These are phyloP conservation scores for Tupaia tana DNA, from an alignment of 2,113 vertebrate genomes.

Conservation along the genomic window DNA sequence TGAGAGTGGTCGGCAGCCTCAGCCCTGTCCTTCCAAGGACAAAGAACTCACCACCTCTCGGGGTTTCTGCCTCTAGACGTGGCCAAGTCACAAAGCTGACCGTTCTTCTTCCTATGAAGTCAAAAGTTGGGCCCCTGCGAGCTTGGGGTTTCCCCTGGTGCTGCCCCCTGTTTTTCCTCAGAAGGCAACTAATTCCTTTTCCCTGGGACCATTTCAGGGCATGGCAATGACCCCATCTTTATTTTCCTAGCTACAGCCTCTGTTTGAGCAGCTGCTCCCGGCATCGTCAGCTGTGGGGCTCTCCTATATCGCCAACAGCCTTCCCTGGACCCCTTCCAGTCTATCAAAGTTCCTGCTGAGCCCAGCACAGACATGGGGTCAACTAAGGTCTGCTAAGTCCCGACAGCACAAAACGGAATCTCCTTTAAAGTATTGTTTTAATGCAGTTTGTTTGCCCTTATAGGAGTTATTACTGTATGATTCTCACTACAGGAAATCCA, in stretches of 20 bases:
- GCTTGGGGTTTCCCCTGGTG: background rate
- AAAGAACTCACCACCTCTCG: background rate
- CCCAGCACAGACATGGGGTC: background rate
- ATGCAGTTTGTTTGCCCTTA: background rate
- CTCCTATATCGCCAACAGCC: background rate
- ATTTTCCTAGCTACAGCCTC: background rate
- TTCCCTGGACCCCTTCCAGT: background rate
- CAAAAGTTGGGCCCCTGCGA: background rate
- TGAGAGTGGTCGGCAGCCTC: background rate
- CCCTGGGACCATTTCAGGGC: background rate
- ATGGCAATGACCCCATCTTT: background rate
- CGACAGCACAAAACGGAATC: background rate
- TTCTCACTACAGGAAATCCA: background rate
- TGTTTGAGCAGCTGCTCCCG: background rate
- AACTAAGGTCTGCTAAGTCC: background rate
- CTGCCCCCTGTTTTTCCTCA: background rate
- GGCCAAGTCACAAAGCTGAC: background rate
- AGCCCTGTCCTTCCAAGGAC: rapidly evolving
- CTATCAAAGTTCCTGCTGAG: background rate
- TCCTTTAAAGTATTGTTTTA: background rate
- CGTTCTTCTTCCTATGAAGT: background rate
- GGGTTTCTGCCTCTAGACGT: background rate
- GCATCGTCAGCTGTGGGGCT: background rate
- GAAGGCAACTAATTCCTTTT: background rate
- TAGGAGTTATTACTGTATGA: background rate